phyloP scores from a whole-genome alignment of 2,888 invertebrate species.

The Galerucella pusilla region DNA sequence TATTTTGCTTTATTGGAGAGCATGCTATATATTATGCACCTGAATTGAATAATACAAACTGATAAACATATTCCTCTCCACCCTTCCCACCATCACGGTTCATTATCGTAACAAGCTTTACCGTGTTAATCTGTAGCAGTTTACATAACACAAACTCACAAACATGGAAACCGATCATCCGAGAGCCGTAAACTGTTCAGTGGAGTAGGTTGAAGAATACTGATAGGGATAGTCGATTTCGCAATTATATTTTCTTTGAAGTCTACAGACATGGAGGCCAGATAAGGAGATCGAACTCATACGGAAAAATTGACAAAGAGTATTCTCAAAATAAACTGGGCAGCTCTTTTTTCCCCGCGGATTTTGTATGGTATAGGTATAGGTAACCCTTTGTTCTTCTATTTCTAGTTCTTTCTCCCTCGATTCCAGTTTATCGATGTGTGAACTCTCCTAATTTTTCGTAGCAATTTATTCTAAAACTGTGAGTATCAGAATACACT shows the following conservation, averaged over 20 bases:
- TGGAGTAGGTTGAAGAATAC: background rate
- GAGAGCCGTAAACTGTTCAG: background rate
- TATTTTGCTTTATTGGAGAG: background rate
- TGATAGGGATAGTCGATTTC: background rate
- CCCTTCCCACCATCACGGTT: conserved; percentile 12
- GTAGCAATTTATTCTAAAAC: too few relatives aligned
- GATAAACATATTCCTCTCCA: conserved; percentile 10
- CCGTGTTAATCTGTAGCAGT: conserved; percentile 26
- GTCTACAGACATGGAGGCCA: background rate
- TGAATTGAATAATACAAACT: background rate
- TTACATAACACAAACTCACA: conserved; percentile 23
- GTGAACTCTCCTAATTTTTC: too few relatives aligned
- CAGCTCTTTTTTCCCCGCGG: background rate
- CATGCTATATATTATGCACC: background rate
- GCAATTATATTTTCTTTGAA: background rate
- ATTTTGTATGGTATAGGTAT: too few relatives aligned
- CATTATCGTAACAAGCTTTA: conserved; percentile 20
- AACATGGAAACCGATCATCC: conserved; percentile 25
- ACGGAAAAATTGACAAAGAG: too few relatives aligned
- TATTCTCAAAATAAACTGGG: too few relatives aligned
- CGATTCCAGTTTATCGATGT: too few relatives aligned
- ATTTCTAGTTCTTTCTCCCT: too few relatives aligned
- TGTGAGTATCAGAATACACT: too few relatives aligned
- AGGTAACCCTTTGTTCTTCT: too few relatives aligned
- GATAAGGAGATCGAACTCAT: too few relatives aligned